A percentile compares a stretch with the other conserved stretches of the same genome.
Conservation (phyloP, 2,888 invertebrate species). For the Blastobasis adustella region DNA sequence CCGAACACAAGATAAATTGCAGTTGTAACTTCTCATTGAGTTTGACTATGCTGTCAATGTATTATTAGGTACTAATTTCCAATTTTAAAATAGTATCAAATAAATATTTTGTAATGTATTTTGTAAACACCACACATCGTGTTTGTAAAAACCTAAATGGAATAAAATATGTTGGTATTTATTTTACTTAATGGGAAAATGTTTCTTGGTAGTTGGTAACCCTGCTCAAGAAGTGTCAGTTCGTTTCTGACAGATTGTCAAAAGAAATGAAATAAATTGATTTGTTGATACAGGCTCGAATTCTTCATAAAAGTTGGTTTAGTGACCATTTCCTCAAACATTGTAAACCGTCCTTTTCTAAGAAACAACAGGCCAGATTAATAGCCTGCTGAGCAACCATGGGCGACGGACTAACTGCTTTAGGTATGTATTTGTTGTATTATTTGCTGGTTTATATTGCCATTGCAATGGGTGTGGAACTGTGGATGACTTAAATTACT, state of each 20-base stretch:
- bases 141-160: too few species aligned
- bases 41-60: too few species aligned
- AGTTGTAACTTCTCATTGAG: too few species aligned
- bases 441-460: constrained; percentile 3
- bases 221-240: too few species aligned
- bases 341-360: constrained; percentile 1
- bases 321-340: constrained; percentile 7
- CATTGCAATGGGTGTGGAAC: constrained; percentile 1
- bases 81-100: too few species aligned
- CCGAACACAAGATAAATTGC: too few species aligned
- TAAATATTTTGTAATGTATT: too few species aligned
- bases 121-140: too few species aligned
- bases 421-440: constrained; percentile 17
- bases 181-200: too few species aligned
- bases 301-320: constrained; percentile 7
- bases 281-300: constrained; percentile 16
- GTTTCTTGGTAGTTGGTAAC: too few species aligned
- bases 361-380: constrained; percentile 1
- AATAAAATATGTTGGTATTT: too few species aligned
- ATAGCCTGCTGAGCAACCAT: constrained; percentile 21
- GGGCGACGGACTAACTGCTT: constrained; percentile 38
- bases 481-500: constrained; percentile 3
- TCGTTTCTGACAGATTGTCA: background rate
- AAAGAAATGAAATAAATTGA: constrained; percentile 14
- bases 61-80: too few species aligned